Conservation (phyloP, 2,113 vertebrate species). For the Paradoxurus hermaphroditus region DNA sequence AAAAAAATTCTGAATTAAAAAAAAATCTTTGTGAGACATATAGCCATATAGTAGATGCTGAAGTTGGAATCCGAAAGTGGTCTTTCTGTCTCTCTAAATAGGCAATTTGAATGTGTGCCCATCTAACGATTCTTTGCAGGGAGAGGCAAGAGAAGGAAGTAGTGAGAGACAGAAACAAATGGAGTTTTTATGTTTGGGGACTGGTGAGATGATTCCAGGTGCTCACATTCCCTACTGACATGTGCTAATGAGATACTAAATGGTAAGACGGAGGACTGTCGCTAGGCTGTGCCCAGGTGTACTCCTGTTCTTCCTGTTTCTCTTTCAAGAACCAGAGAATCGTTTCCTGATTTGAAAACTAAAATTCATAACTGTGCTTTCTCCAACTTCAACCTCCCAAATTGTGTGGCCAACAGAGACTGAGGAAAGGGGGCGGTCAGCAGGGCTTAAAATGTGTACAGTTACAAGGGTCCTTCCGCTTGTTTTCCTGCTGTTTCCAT, state of each 20-base stretch:
- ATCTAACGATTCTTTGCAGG: neutral
- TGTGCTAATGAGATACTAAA: neutral
- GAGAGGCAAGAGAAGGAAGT: neutral
- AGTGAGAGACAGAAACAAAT: neutral
- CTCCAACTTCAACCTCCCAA: neutral
- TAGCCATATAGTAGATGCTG: neutral
- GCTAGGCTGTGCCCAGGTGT: neutral
- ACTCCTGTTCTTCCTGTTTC: neutral
- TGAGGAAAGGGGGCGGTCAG: neutral
- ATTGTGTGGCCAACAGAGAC: neutral
- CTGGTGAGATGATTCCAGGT: neutral
- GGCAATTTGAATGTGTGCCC: neutral
- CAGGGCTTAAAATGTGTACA: neutral
- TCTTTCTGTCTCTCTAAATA: neutral
- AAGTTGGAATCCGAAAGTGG: neutral
- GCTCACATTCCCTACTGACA: accelerated
- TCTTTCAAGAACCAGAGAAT: neutral
- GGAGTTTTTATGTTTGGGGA: no score
- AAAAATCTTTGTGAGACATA: neutral
- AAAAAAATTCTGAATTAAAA: neutral
- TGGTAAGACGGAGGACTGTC: neutral
- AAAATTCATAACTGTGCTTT: neutral
- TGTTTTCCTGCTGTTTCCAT: neutral
- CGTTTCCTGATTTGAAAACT: neutral
- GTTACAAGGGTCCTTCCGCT: neutral